phyloP scores from a whole-genome alignment of 2,113 vertebrate genomes.

The Dermatemys mawii region DNA sequence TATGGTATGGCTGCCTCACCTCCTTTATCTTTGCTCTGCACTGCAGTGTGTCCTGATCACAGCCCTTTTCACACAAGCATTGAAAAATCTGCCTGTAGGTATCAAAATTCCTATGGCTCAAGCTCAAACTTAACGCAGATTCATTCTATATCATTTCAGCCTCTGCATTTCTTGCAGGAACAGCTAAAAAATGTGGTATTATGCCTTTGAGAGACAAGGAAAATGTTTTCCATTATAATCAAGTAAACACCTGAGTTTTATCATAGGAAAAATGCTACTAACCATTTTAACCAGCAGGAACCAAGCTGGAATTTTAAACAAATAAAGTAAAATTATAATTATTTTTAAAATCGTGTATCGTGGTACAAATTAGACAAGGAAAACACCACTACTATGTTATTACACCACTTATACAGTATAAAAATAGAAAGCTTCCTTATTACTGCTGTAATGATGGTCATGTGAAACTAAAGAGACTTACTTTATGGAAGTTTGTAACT shows the following conservation, averaged over 20 bases:
- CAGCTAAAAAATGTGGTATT: slow-evolving; percentile 19
- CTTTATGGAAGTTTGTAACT: not conserved
- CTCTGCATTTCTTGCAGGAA: not conserved
- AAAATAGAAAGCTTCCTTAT: not conserved
- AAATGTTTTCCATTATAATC: slow-evolving; percentile 42
- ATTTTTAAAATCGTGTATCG: not conserved
- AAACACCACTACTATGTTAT: not conserved
- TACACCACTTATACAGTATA: not conserved
- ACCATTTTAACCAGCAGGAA: not conserved
- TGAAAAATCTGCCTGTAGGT: too few species aligned
- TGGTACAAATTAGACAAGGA: not conserved
- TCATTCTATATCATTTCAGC: not conserved
- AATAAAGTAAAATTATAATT: slow-evolving; percentile 24
- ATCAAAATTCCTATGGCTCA: too few species aligned
- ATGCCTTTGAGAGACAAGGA: not conserved
- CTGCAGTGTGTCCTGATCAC: too few species aligned
- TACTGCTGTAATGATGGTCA: not conserved
- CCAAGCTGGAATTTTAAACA: not conserved
- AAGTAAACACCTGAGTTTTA: slow-evolving; percentile 29
- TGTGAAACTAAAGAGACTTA: not conserved
- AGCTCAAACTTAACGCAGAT: not conserved
- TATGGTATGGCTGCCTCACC: too few species aligned
- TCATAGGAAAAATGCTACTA: slow-evolving; percentile 12
- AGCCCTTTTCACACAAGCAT: too few species aligned
- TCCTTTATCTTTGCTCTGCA: too few species aligned